A percentile compares a stretch with the other conserved stretches of the same genome.
Evolutionary conservation across 2,113 vertebrate genomes (phyloP).

Genomic region (Elachura formosa): DNA sequence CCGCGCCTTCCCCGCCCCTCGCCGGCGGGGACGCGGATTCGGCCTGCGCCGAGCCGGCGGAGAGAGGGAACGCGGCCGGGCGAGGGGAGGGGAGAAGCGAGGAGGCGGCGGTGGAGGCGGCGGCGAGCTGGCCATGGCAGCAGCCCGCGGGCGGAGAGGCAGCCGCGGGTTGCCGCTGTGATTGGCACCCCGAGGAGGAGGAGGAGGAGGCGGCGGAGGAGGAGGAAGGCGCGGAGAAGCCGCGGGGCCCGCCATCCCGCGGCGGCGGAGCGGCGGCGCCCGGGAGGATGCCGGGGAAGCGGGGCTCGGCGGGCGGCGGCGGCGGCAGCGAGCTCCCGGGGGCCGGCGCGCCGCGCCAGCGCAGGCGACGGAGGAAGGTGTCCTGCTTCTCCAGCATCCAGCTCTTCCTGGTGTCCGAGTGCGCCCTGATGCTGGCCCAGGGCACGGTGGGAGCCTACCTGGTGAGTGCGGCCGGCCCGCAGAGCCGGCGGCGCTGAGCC

Average conservation of each 20-base stretch:
- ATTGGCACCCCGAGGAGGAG: neutral
- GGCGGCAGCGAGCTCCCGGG: slow-evolving; percentile 67
- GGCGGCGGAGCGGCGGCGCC: neutral
- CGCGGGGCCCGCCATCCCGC: neutral
- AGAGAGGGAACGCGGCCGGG: neutral
- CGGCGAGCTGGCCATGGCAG: neutral
- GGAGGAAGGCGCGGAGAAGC: neutral
- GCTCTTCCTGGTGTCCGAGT: slow-evolving; percentile 94
- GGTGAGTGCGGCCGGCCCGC: slow-evolving; percentile 77
- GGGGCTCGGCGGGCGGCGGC: neutral
- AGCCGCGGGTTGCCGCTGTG: neutral
- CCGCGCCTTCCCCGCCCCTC: neutral
- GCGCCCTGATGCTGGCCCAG: slow-evolving; percentile 95
- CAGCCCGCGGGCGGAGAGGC: neutral
- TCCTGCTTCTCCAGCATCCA: slow-evolving; percentile 95
- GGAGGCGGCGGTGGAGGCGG: neutral
- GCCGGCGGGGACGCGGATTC: neutral
- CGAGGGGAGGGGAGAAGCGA: neutral
- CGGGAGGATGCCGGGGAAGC: neutral
- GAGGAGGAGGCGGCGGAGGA: neutral
- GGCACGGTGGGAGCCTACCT: slow-evolving; percentile 97
- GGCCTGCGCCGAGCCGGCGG: neutral
- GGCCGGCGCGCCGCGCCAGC: slow-evolving; percentile 73
- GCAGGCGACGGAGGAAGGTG: slow-evolving; percentile 76
- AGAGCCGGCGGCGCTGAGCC: neutral